Evolutionary conservation across 2,113 vertebrate species (phyloP), one percentile per base, ranked within the genome.

Genomic region (Rynchops niger): DNA sequence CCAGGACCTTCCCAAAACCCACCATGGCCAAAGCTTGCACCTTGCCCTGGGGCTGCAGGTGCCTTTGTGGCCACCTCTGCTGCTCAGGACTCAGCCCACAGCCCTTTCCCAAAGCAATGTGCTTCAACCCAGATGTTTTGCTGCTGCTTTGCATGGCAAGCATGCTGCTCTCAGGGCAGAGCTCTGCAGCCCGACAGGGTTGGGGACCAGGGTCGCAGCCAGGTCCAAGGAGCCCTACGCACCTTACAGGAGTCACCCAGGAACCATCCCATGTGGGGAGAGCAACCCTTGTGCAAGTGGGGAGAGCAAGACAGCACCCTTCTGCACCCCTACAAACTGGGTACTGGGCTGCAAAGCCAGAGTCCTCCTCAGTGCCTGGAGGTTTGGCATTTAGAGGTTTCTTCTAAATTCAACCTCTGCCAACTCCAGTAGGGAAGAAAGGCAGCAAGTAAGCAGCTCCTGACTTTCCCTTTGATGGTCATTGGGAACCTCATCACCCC

Each of bases 201-300:
- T 88, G 43, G 20, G 53, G 11, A n/a, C 12, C 2, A 1, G 63
- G 16, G 27, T 71, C 58, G 17, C 34, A 69, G 20, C 1, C 11
- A 47, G 19, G 8, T 32, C 34, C 26, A 61, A 42, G 40, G 17
- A 86, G 9, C n/a, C 8, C 38, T 29, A 26, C 0, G 3, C 4
- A 38, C 27, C 59, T 82, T 50, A n/a, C 12, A 80, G 66, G 29
- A 82, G 17, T 26, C 65, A 47, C 9, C 3, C 40, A 82, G 47
- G 6, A 79, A 40, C n/a, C 25, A n/a, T 19, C 8, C 16, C 19
- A 32, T 1, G 0, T n/a, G 6, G 17, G 20, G 11, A 59, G 17
- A 66, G 15, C 40, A 89, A 61, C 10, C 15, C 5, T 8, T 1
- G 0, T 11, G 1, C 21, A 61, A 34, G 18, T 43, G 53, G 3